Conservation (phyloP, 2,888 invertebrate species). For the Lydus trimaculatus region DNA sequence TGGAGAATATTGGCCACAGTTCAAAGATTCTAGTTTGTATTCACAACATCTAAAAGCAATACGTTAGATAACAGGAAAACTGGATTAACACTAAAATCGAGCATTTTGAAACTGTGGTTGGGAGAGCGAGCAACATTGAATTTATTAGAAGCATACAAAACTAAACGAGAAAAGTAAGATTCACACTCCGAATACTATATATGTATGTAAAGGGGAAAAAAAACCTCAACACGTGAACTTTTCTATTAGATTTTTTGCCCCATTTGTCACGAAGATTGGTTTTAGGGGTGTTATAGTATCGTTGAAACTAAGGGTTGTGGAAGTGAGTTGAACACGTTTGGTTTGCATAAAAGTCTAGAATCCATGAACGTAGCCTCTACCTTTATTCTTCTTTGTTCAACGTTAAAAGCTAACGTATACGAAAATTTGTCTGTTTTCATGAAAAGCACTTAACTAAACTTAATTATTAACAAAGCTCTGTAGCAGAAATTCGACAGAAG, state of each 20-base stretch:
- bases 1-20: not conserved
- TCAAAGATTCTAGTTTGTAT: slow-evolving; percentile 41
- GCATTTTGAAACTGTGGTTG: not conserved
- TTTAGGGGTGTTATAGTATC: not conserved
- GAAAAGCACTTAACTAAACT: slow-evolving; percentile 8
- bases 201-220: not conserved
- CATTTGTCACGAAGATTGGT: slow-evolving; percentile 4
- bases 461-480: slow-evolving; percentile 6
- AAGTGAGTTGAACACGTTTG: not conserved
- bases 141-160: slow-evolving; percentile 18
- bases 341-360: slow-evolving; percentile 1
- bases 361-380: not conserved
- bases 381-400: not conserved
- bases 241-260: slow-evolving; percentile 1
- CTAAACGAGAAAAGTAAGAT: not conserved
- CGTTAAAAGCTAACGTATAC: not conserved
- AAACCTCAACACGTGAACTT: slow-evolving; percentile 9
- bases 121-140: slow-evolving; percentile 17
- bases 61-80: slow-evolving; percentile 34
- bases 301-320: not conserved
- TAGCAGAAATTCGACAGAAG: not conserved
- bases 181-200: not conserved
- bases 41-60: slow-evolving; percentile 40
- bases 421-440: slow-evolving; percentile 7
- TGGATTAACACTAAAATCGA: slow-evolving; percentile 37